Base-by-base conservation (phyloP, 2,113 vertebrate genomes). In the Phyllopteryx taeniolatus region DNA sequence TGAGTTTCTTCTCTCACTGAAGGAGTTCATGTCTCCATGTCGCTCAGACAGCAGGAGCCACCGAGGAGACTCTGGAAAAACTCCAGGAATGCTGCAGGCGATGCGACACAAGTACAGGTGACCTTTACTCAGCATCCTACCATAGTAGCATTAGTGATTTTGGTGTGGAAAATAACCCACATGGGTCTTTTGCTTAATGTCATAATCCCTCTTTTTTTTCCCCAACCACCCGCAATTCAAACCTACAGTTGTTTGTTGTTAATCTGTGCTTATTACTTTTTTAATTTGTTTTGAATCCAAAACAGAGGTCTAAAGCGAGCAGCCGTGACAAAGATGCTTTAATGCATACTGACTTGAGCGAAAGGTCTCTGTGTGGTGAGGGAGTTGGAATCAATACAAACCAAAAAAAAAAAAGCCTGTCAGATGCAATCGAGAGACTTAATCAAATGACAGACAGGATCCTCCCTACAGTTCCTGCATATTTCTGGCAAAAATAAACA, bases 21-120 rank as follows among this genome's bases (percentile, higher is more conserved):
- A 93, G 13, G 92, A 89, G 77, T 90, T 92, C 86, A 94, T 81
- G 83, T 95, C 93, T 2, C 89, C 84, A 2, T 93, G 91, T 68
- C 93, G 91, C 71, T 94, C 93, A 0, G 94, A 92, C 69, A 94
- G 91, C 47, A 96, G 91, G 43, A 95, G 92, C 95, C 95, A 96
- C 15, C 95, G 92, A 0, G 95, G 94, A 0, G 95, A 96, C 80
- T 96, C 95, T 60, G 94, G 92, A 84, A 94, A 95, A 5, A 95
- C 89, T 9, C 94, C 93, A 0, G 95, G 95, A 90, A 95, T 92
- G 47, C 95, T 96, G 78, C 68, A 74, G 73, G 71, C 72, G 44
- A 68, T 17, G 17, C 43, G 53, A 80, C 35, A 80, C 35, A 78
- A 68, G 54, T 76, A 5, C n/a, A 27, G 62, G 3, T 49, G 60